A percentile compares a stretch with the other conserved stretches of the same genome.
Evolutionary conservation across 2,113 vertebrate genomes (phyloP).

Genomic region (Antennarius striatus): DNA sequence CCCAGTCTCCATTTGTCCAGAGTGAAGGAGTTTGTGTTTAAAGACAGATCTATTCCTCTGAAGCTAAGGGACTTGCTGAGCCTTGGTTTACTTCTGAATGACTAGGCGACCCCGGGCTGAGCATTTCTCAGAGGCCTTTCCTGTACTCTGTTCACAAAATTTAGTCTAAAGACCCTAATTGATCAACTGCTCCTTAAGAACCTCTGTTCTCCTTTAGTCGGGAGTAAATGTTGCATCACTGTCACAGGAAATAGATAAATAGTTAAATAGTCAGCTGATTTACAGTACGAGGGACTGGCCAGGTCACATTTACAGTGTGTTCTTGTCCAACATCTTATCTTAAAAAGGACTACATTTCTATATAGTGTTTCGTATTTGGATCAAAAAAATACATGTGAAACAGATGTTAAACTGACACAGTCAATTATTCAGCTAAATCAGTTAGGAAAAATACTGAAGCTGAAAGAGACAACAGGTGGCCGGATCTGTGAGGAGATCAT

Average conservation of each 20-base stretch:
- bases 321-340: constrained; percentile 4
- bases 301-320: not conserved
- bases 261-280: constrained; percentile 53
- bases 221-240: constrained; percentile 65
- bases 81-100: constrained; percentile 26
- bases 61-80: constrained; percentile 30
- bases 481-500: too few species aligned
- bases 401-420: too few species aligned
- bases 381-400: too few species aligned
- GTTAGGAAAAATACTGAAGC: too few species aligned
- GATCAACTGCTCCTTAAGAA: constrained; percentile 65
- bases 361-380: too few species aligned
- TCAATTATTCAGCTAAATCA: too few species aligned
- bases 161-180: constrained; percentile 66
- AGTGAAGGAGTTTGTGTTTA: constrained; percentile 38
- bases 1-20: constrained; percentile 21
- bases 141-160: constrained; percentile 62
- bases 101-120: constrained; percentile 23
- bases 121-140: constrained; percentile 41
- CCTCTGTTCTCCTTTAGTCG: constrained; percentile 37
- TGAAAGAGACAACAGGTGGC: too few species aligned
- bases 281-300: constrained; percentile 31
- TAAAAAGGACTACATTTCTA: too few species aligned
- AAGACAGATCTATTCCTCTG: constrained; percentile 31
- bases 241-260: constrained; percentile 55